These are phyloP conservation scores for Apodemia zela DNA, from an alignment of 2,888 invertebrate genomes.

Conservation along the genomic window DNA sequence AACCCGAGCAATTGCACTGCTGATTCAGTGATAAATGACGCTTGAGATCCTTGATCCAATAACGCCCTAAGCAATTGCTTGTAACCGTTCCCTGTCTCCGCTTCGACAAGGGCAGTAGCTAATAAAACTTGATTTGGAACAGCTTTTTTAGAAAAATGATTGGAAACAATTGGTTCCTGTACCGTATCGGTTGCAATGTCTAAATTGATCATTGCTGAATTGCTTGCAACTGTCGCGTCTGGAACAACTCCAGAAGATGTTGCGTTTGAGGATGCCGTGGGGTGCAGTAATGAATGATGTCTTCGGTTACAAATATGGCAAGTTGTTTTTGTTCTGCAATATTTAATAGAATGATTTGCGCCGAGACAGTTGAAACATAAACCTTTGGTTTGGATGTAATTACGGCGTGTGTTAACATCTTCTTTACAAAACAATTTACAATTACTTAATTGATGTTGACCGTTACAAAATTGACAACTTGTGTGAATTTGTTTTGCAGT, in stretches of 20 bases:
- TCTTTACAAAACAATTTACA: conserved; percentile 7
- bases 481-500: background rate
- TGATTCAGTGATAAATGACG: conserved; percentile 6
- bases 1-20: background rate
- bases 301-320: background rate
- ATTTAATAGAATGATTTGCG: background rate
- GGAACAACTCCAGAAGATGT: conserved; percentile 20
- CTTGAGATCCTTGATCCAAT: conserved; percentile 3
- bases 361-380: background rate
- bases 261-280: background rate
- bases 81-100: background rate
- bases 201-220: background rate
- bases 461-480: background rate
- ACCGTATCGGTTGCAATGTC: background rate
- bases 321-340: background rate
- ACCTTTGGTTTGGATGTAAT: conserved; percentile 1
- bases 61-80: conserved; percentile 1
- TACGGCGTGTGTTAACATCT: background rate
- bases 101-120: background rate
- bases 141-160: background rate
- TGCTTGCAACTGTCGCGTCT: background rate
- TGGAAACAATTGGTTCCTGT: background rate
- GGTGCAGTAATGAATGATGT: background rate
- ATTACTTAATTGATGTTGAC: conserved; percentile 4
- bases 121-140: background rate